Conservation (phyloP, 1,140 invertebrate species). For the Camponotus floridanus region DNA sequence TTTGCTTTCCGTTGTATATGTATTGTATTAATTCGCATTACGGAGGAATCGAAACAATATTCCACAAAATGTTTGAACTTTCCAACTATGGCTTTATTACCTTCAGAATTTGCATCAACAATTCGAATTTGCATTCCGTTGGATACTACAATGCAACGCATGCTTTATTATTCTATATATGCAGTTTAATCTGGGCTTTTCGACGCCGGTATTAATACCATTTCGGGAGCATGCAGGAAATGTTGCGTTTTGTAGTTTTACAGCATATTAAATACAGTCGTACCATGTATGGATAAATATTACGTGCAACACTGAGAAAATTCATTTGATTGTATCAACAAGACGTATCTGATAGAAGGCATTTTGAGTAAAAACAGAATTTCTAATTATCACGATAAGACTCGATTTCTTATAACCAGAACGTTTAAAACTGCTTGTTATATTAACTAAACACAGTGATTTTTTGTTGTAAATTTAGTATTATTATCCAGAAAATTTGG, state of each 20-base stretch:
- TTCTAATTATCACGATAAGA: no score
- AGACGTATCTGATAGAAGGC: no score
- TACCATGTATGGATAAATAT: not conserved
- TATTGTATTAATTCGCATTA: not conserved
- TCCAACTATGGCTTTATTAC: conserved; percentile 18
- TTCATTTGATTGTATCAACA: no score
- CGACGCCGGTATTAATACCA: not conserved
- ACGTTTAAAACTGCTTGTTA: no score
- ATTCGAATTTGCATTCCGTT: conserved; percentile 9
- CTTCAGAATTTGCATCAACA: conserved; percentile 4
- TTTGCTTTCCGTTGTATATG: no score
- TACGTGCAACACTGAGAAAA: not conserved
- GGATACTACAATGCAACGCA: not conserved
- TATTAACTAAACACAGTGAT: no score
- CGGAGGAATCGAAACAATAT: not conserved
- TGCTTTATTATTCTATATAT: conserved; percentile 7
- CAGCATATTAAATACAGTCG: not conserved
- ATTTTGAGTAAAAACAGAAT: no score
- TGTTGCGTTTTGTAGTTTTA: not conserved
- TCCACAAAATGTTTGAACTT: not conserved
- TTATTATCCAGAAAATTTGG: no score
- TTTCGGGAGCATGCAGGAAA: not conserved
- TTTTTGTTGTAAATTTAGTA: no score
- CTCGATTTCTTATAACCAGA: no score
- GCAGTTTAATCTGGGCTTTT: not conserved